Evolutionary conservation across 1,140 invertebrate species (phyloP).

Genomic region (Drosophila mauritiana): DNA sequence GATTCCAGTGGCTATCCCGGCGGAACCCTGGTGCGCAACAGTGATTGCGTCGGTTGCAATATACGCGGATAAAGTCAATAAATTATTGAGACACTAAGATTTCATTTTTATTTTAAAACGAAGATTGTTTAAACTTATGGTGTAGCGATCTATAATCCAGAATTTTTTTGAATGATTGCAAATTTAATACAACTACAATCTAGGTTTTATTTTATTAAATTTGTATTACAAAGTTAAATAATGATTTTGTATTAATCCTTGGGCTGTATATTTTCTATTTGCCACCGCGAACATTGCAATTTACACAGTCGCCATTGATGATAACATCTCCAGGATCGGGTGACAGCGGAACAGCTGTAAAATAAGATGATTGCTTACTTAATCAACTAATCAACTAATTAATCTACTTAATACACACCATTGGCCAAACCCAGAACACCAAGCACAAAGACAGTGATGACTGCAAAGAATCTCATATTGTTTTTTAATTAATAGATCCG

Average conservation of each 20-base stretch:
- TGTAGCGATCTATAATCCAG: too few relatives aligned
- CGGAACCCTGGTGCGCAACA: slow-evolving; percentile 52
- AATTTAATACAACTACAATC: too few relatives aligned
- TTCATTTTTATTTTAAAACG: too few relatives aligned
- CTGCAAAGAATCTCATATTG: neutral
- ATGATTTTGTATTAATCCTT: too few relatives aligned
- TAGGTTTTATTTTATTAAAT: neutral
- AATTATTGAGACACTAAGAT: neutral
- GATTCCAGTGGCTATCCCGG: slow-evolving; percentile 51
- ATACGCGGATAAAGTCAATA: slow-evolving; percentile 41
- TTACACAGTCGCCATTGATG: neutral
- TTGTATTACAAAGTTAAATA: too few relatives aligned
- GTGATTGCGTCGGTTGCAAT: slow-evolving; percentile 61
- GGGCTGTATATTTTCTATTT: too few relatives aligned
- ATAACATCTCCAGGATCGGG: neutral
- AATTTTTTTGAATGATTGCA: too few relatives aligned
- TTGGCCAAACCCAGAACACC: neutral
- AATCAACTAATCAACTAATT: neutral
- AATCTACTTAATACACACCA: neutral
- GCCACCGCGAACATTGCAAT: neutral
- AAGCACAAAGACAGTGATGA: neutral
- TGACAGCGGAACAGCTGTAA: neutral
- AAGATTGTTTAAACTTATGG: too few relatives aligned
- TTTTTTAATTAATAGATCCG: neutral
- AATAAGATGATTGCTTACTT: neutral